Conservation (phyloP, 2,888 invertebrate species). For the Lymantria monacha region DNA sequence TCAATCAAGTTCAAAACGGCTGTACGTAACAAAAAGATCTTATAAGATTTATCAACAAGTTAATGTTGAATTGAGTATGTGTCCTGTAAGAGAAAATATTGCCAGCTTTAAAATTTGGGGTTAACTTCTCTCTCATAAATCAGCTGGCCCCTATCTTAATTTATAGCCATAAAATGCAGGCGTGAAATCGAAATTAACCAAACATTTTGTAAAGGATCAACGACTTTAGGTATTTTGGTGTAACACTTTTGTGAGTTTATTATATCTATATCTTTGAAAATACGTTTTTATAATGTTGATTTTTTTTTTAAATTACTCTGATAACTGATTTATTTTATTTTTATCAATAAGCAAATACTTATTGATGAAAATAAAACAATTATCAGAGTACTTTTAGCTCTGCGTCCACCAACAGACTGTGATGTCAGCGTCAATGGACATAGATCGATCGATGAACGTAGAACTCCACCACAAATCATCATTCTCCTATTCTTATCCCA, state of each 20-base stretch:
- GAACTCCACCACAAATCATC: no score
- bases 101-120: background rate
- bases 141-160: constrained; percentile 46
- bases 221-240: constrained; percentile 12
- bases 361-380: no score
- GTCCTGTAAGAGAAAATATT: constrained; percentile 2
- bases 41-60: background rate
- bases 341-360: no score
- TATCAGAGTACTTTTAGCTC: no score
- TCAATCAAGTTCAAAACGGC: no score
- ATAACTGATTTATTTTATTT: background rate
- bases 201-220: constrained; percentile 25
- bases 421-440: no score
- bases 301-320: background rate
- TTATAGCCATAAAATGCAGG: constrained; percentile 40
- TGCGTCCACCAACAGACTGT: no score
- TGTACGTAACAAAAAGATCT: no score
- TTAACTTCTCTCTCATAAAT: constrained; percentile 41
- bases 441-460: no score
- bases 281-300: no score
- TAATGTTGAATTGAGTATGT: constrained; percentile 7
- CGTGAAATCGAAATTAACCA: constrained; percentile 38
- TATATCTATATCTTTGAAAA: no score
- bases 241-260: background rate
- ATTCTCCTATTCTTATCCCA: no score